Evolutionary conservation across 1,140 invertebrate species (phyloP).

Genomic region (Drosophila novamexicana): DNA sequence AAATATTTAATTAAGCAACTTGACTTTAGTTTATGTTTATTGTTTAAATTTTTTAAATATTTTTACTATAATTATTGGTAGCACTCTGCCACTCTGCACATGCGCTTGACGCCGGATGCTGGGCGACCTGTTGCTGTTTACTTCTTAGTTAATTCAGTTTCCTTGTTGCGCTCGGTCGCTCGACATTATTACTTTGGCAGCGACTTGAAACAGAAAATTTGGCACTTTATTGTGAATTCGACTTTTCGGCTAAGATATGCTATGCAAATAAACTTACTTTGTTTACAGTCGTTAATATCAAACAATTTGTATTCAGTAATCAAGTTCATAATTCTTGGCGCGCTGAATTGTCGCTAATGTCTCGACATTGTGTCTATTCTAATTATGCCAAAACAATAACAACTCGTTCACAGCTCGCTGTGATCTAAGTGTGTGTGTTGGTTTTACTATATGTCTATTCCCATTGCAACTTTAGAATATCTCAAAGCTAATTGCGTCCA

Average conservation of each 20-base stretch:
- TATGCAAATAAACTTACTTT: slow-evolving; percentile 35
- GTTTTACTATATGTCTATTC: neutral
- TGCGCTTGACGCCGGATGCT: slow-evolving; percentile 60
- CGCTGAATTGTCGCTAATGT: slow-evolving; percentile 41
- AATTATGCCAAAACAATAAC: slow-evolving; percentile 26
- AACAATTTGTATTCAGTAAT: slow-evolving; percentile 36
- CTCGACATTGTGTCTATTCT: slow-evolving; percentile 32
- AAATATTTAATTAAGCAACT: neutral
- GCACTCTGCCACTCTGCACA: slow-evolving; percentile 37
- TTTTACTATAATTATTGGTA: neutral
- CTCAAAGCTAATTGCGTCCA: slow-evolving; percentile 5
- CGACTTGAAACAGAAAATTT: slow-evolving; percentile 13
- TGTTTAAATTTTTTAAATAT: neutral
- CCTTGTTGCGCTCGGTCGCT: slow-evolving; percentile 48
- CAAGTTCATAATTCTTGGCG: slow-evolving; percentile 48
- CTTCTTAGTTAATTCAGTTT: slow-evolving; percentile 57
- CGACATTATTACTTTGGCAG: slow-evolving; percentile 40
- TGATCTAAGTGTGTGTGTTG: slow-evolving; percentile 4
- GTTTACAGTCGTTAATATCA: slow-evolving; percentile 24
- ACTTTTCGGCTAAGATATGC: neutral
- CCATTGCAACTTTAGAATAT: slow-evolving; percentile 10
- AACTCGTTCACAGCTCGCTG: slow-evolving; percentile 11
- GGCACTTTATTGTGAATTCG: neutral
- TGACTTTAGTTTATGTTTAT: neutral
- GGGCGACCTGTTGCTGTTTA: slow-evolving; percentile 53